Base-by-base conservation (phyloP, 2,888 invertebrate species). In the Horisme vitalbata region DNA sequence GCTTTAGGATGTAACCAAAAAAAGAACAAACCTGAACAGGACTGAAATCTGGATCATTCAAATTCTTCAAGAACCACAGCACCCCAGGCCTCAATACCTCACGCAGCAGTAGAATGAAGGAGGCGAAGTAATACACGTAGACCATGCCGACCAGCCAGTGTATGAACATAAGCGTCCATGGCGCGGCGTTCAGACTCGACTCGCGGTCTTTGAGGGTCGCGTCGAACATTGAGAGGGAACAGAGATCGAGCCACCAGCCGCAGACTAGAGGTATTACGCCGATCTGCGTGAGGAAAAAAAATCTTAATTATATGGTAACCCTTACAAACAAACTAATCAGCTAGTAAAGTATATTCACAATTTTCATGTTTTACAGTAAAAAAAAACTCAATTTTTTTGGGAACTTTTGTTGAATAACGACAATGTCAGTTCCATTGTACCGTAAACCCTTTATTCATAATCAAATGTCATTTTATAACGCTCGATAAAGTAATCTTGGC, bases 131-230 rank as follows among this genome's bases (percentile, higher is more conserved):
- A 83, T 99, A 99, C 8, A 99, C 98, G 74, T 98, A 99, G 20
- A 96, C 96, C 98, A 99, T 99, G 46, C 99, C 99, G 4, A 98
- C 96, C 26, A 99, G 93, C 99, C 99, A 99, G 79, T 99, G 99
- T 41, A 99, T 95, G 75, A 99, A 99, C 91, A 99, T 96, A 0
- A 97, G 97, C 0, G 99, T 98, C 63, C 98, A 98, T 0, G 99
- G 99, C 0, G 98, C 97, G 0, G 95, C 92, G 55, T 94, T 93
- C 62, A 99, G 97, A 54, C 96, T 96, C 0, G 93, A 92, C 75
- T 97, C 95, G 24, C 99, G 93, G 71, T 97, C 97, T 73, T 94
- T 94, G 0, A 97, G 91, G 0, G 95, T 95, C 1, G 97, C 96
- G 73, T 97, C 97, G 63, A 97, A 96, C 92, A 97, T 93, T 0